Percentiles rank a stretch among this genome's conserved stretches.
These are phyloP conservation scores for Ericerus pela DNA, from an alignment of 1,140 invertebrate species.

Conservation along the genomic window DNA sequence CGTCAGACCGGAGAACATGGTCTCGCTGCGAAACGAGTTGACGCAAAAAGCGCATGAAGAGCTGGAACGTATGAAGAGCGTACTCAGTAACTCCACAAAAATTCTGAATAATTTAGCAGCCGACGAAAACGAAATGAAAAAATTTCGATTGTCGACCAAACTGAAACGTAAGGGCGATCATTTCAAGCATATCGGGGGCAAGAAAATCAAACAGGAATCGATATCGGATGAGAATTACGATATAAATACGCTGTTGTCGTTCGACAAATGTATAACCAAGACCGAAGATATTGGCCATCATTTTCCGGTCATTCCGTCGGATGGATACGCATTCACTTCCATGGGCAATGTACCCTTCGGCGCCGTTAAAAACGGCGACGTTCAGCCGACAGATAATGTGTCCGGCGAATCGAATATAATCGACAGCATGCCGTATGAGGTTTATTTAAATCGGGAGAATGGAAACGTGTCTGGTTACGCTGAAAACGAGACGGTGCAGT, in stretches of 20 bases:
- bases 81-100: background rate
- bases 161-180: background rate
- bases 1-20: background rate
- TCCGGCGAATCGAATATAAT: background rate
- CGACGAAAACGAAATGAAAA: background rate
- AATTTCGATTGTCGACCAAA: background rate
- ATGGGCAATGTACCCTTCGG: background rate
- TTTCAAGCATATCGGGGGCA: background rate
- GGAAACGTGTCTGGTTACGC: background rate
- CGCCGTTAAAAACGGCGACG: background rate
- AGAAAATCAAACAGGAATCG: conserved; percentile 2
- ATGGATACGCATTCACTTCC: background rate
- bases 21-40: background rate
- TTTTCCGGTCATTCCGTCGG: background rate
- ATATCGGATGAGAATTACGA: background rate
- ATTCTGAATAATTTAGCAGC: background rate
- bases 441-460: background rate
- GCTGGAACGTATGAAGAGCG: conserved; percentile 2
- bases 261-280: background rate
- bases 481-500: background rate
- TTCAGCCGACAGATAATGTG: background rate
- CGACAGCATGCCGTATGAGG: background rate
- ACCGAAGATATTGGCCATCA: background rate
- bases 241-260: background rate
- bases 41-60: background rate